Evolutionary conservation across 2,888 invertebrate genomes (phyloP).

Genomic region (Diplazon laetatorius): DNA sequence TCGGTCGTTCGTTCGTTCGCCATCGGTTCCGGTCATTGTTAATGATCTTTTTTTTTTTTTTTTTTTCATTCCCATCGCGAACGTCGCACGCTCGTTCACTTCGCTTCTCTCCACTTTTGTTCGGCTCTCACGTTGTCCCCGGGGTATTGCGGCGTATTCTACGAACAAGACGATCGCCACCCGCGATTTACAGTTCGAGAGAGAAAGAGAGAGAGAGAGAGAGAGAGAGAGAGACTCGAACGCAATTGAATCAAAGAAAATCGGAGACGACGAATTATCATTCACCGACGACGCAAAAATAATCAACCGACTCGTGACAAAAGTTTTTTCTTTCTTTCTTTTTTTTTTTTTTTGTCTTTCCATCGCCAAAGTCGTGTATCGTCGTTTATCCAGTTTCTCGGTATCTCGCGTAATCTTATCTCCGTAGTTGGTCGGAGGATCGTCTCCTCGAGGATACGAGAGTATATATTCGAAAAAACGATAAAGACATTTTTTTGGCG

Average conservation of each 20-base stretch:
- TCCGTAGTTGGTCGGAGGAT: conserved; percentile 4
- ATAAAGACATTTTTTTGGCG: conserved; percentile 51
- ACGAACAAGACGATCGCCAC: conserved; percentile 16
- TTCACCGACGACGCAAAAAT: no score
- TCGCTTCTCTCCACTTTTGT: no score
- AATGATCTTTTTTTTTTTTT: conserved; percentile 38
- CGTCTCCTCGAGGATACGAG: not conserved
- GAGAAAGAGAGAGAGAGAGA: no score
- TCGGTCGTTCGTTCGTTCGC: conserved; percentile 19
- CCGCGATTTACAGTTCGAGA: conserved; percentile 12
- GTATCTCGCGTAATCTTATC: conserved; percentile 34
- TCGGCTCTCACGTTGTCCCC: conserved; percentile 4
- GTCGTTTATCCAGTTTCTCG: conserved; percentile 10
- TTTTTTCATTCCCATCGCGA: not conserved
- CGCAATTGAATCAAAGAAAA: no score
- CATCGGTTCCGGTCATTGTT: conserved; percentile 45
- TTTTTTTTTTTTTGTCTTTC: no score
- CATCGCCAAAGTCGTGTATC: no score
- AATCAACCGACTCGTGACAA: no score
- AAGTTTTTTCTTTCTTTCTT: no score
- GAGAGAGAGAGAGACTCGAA: no score
- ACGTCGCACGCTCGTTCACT: no score
- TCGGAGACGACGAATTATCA: no score
- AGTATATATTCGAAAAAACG: conserved; percentile 29
- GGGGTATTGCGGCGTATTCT: conserved; percentile 14